phyloP scores from a whole-genome alignment of 2,797 vertebrate species.

The Mus spretus region DNA sequence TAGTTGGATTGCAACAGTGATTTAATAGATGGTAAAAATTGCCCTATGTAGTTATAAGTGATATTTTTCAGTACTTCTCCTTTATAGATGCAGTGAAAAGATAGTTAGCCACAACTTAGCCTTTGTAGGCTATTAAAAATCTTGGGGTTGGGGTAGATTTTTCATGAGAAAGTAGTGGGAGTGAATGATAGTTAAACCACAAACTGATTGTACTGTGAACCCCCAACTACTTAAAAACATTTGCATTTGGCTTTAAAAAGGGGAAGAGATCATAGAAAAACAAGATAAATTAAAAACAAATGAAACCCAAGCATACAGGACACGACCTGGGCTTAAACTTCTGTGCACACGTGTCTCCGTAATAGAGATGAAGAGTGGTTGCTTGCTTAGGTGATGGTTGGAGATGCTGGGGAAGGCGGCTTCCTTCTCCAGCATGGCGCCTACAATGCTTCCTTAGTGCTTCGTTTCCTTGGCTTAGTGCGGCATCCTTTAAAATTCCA shows the following conservation, averaged over 20 bases:
- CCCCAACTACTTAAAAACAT: slow-evolving; percentile 26
- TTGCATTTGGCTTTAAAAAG: slow-evolving; percentile 33
- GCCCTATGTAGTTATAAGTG: slow-evolving; percentile 4
- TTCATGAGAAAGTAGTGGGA: slow-evolving; percentile 34
- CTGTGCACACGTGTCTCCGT: background rate
- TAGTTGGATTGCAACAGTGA: slow-evolving; percentile 35
- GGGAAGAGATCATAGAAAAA: background rate
- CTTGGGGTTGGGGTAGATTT: slow-evolving; percentile 1
- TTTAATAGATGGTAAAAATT: slow-evolving; percentile 58
- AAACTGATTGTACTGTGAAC: slow-evolving; percentile 50
- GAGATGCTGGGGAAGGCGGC: background rate
- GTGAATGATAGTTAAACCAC: background rate
- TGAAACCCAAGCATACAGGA: slow-evolving; percentile 8
- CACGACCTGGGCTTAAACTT: slow-evolving; percentile 8
- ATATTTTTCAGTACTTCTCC: slow-evolving; percentile 10
- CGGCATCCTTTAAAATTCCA: slow-evolving; percentile 46
- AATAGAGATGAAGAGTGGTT: background rate
- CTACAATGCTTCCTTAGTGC: background rate
- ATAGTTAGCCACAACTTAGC: slow-evolving; percentile 34
- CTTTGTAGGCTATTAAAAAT: slow-evolving; percentile 43
- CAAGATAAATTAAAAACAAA: background rate
- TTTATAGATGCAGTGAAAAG: slow-evolving; percentile 48
- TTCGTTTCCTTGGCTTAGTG: slow-evolving; percentile 30
- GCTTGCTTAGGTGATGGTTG: background rate
- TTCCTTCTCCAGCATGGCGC: background rate